Conservation (phyloP, 2,113 vertebrate genomes). For the Hyperopisus bebe region DNA sequence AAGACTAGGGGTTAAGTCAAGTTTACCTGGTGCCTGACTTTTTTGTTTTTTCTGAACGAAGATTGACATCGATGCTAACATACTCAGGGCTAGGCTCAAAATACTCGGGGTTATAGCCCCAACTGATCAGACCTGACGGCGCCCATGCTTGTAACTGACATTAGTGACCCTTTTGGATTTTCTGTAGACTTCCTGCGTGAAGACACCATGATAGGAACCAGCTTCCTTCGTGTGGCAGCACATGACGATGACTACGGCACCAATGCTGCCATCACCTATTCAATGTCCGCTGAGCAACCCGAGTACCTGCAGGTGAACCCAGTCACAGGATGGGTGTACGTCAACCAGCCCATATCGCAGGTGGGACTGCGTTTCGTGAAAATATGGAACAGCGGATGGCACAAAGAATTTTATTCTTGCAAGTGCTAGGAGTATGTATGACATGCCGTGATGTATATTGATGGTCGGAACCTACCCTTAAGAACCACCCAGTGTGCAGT, state of each 20-base stretch:
- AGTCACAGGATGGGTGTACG: conserved; percentile 76
- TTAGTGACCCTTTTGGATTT: background rate
- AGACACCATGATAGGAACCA: conserved; percentile 76
- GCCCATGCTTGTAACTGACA: no score
- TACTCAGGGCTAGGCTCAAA: no score
- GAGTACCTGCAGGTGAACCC: conserved; percentile 76
- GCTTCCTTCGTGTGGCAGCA: conserved; percentile 76
- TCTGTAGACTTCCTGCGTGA: conserved; percentile 74
- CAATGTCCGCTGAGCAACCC: conserved; percentile 62
- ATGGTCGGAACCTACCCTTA: background rate
- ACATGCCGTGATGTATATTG: background rate
- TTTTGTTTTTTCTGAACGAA: no score
- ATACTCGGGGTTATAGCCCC: no score
- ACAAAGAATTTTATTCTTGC: background rate
- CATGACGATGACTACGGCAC: conserved; percentile 77
- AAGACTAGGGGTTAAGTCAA: no score
- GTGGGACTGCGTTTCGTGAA: conserved; percentile 40
- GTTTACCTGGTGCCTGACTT: no score
- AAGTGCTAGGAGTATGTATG: background rate
- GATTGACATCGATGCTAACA: no score
- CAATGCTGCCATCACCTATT: conserved; percentile 72
- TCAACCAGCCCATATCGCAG: conserved; percentile 77
- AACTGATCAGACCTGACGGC: no score
- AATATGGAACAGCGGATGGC: background rate
- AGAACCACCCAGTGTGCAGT: background rate